Conservation (phyloP, 2,888 invertebrate genomes). For the Monopis laevigella region DNA sequence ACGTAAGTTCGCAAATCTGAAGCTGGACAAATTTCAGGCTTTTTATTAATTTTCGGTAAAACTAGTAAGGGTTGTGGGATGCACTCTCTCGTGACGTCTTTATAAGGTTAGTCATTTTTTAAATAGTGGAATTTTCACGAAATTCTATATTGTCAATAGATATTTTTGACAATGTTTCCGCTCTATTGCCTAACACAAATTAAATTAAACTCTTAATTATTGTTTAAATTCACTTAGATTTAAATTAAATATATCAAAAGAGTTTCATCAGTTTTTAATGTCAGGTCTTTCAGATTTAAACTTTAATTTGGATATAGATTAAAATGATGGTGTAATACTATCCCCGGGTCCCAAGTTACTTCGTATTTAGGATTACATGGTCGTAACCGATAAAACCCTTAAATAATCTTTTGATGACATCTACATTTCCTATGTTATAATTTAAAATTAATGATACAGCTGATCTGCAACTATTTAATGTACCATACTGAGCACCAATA, state of each 20-base stretch:
- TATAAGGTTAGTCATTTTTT: background rate
- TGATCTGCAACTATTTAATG: too few relatives aligned
- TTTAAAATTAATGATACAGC: conserved; percentile 5
- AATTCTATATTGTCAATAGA: background rate
- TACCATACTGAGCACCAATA: too few relatives aligned
- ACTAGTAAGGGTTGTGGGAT: too few relatives aligned
- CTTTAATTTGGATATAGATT: background rate
- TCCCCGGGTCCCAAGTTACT: conserved; percentile 4
- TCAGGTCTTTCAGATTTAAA: background rate
- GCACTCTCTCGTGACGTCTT: background rate
- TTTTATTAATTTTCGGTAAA: too few relatives aligned
- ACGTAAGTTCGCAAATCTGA: too few relatives aligned
- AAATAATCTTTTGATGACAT: conserved; percentile 2
- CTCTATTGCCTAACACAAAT: conserved; percentile 1
- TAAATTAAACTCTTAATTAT: too few relatives aligned
- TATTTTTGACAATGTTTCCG: conserved; percentile 1
- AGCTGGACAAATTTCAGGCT: too few relatives aligned
- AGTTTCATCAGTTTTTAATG: background rate
- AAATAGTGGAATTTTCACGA: background rate
- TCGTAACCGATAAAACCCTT: conserved; percentile 5
- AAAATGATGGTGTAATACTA: background rate
- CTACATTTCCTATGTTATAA: background rate
- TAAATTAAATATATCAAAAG: too few relatives aligned
- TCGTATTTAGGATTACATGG: conserved; percentile 5
- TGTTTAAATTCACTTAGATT: too few relatives aligned